These are phyloP conservation scores for Leistus spinibarbis DNA, from an alignment of 2,888 invertebrate genomes.

Conservation along the genomic window DNA sequence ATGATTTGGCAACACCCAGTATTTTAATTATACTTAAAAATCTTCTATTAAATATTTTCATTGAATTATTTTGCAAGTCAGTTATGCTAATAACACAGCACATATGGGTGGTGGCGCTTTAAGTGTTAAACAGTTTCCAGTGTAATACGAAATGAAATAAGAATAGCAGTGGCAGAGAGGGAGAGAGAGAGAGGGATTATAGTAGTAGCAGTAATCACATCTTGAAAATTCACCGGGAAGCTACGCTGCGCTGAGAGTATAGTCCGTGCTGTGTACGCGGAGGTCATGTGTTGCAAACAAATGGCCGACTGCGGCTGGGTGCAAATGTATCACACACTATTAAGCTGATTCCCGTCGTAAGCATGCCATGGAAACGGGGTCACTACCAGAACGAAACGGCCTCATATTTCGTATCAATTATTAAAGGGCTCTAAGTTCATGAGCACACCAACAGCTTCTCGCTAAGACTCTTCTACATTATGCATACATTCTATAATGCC, in stretches of 20 bases:
- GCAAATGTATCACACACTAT: conserved; percentile 7
- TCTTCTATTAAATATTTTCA: no score
- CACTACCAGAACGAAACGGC: not conserved
- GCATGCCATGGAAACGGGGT: not conserved
- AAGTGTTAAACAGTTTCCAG: not conserved
- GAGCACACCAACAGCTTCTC: not conserved
- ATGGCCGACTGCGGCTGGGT: not conserved
- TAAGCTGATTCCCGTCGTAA: not conserved
- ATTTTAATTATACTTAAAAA: no score
- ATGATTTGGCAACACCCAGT: no score
- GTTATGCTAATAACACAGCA: no score
- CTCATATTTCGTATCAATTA: not conserved
- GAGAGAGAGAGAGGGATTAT: no score
- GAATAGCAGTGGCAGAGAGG: no score
- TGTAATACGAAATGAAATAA: not conserved
- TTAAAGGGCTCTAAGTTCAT: not conserved
- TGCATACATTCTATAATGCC: no score
- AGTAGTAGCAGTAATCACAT: not conserved
- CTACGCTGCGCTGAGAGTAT: not conserved
- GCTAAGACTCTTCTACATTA: no score
- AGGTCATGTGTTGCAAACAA: not conserved
- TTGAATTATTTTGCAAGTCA: no score
- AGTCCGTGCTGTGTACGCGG: not conserved
- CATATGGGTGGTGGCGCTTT: not conserved
- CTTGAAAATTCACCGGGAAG: not conserved